These are phyloP conservation scores for Acanthosoma haemorrhoidale DNA, from an alignment of 2,888 invertebrate genomes.

Conservation along the genomic window DNA sequence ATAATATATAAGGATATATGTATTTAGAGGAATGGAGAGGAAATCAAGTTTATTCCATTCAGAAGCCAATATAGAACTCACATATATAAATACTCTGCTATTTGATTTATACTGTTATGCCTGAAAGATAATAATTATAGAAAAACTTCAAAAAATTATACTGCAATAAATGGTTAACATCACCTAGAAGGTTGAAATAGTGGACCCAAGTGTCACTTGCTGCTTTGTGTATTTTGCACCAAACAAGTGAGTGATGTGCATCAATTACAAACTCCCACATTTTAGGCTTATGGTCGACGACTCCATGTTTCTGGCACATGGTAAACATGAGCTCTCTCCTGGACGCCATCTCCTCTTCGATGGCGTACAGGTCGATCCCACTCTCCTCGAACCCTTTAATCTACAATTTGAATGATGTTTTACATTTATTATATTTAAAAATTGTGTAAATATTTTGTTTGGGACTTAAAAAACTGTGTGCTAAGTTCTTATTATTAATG, in stretches of 20 bases:
- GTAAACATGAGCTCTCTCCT: conserved; percentile 33
- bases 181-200: conserved; percentile 69
- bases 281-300: conserved; percentile 50
- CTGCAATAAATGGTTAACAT: neutral
- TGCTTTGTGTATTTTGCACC: conserved; percentile 74
- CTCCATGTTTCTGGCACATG: conserved; percentile 31
- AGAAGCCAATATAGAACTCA: too few species aligned
- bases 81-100: too few species aligned
- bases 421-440: too few species aligned
- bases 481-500: too few species aligned
- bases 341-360: conserved; percentile 36
- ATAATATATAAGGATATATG: too few species aligned
- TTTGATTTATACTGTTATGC: too few species aligned
- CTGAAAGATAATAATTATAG: too few species aligned
- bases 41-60: too few species aligned
- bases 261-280: conserved; percentile 82
- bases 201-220: conserved; percentile 91
- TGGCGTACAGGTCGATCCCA: conserved; percentile 33
- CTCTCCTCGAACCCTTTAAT: conserved; percentile 32
- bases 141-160: neutral
- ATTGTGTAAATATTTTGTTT: too few species aligned
- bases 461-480: too few species aligned
- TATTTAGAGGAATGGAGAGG: too few species aligned
- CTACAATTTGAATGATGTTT: conserved; percentile 18
- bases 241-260: conserved; percentile 71